Evolutionary conservation across 2,888 invertebrate species (phyloP), one percentile per base, ranked within the genome.

Genomic region (Lacanobia wlatinum): DNA sequence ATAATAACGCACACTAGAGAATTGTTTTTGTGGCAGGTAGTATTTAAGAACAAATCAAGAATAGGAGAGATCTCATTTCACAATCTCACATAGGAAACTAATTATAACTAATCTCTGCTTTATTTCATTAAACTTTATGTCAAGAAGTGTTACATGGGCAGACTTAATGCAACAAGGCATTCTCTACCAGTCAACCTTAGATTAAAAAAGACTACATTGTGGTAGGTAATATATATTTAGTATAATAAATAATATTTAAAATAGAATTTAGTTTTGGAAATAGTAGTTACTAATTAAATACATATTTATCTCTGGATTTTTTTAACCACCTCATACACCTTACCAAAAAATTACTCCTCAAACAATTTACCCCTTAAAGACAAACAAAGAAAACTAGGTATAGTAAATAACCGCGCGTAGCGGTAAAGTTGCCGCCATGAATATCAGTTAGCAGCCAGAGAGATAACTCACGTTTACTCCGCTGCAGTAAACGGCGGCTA

Each of bases 391-490:
- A 56, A 70, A 59, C 66, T 58, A 70, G 70, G 63, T 10, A 65
- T 18, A 63, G 77, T 83, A 83, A 85, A 83, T 83, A 73, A 73
- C 50, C 50, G 43, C 28, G 21, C 48, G 52, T 40, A 52, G 50
- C 46, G 59, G 18, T 70, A 62, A 70, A 72, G 70, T 82, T 61
- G 61, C 64, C 73, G 77, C 88, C 87, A 85, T 90, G 89, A 89
- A 89, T 90, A 90, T 88, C 87, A 88, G 82, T 90, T 88, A 88
- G 72, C 64, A 67, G 76, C 76, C 74, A 2, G 50, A 46, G 80
- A 78, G 61, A 79, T 79, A 82, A 77, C 68, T 82, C 64, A 71
- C 53, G 28, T 64, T 69, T 65, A 62, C 66, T 70, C 53, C 21
- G 16, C 50, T 66, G 62, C 70, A 52, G 75, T 63, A 67, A 74